Evolutionary conservation across 2,113 vertebrate species (phyloP).

Genomic region (Hoplias malabaricus): DNA sequence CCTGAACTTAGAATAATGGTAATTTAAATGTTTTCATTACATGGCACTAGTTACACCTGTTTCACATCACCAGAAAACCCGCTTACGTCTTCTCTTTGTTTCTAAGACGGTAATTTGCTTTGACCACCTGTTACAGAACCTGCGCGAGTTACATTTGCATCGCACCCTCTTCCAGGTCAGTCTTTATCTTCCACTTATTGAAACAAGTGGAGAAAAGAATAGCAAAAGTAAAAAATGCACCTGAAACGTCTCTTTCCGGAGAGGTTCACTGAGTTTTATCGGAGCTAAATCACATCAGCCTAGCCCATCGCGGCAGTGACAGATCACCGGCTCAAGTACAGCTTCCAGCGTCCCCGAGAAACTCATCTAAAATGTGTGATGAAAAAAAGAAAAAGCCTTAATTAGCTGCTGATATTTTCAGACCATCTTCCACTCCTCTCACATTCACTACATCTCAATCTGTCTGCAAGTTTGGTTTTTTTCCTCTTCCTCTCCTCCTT

Average conservation of each 20-base stretch:
- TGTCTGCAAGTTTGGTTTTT: conserved; percentile 71
- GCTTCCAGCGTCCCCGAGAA: conserved; percentile 9
- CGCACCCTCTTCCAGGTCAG: not conserved
- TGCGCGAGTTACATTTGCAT: not conserved
- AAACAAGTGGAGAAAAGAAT: not conserved
- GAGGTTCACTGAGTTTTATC: conserved; percentile 29
- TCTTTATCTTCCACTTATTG: not conserved
- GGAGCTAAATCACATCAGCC: conserved; percentile 50
- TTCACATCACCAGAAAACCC: not conserved
- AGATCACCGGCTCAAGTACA: conserved; percentile 50
- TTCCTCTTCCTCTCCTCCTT: conserved; percentile 34
- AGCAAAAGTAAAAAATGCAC: not conserved
- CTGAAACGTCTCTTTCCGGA: not conserved
- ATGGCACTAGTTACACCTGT: not conserved
- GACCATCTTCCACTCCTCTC: conserved; percentile 64
- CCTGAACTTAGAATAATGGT: not conserved
- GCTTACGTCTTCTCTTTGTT: not conserved
- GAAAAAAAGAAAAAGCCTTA: conserved; percentile 35
- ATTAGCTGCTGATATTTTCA: conserved; percentile 53
- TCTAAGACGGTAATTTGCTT: conserved; percentile 1
- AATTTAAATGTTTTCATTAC: not conserved
- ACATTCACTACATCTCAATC: conserved; percentile 75
- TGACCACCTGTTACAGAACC: conserved; percentile 1
- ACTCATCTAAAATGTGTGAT: conserved; percentile 38
- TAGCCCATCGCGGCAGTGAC: conserved; percentile 46